Percentiles rank a stretch among this genome's conserved stretches.
phyloP scores from a whole-genome alignment of 2,888 invertebrate species.

The Conus canariensis region DNA sequence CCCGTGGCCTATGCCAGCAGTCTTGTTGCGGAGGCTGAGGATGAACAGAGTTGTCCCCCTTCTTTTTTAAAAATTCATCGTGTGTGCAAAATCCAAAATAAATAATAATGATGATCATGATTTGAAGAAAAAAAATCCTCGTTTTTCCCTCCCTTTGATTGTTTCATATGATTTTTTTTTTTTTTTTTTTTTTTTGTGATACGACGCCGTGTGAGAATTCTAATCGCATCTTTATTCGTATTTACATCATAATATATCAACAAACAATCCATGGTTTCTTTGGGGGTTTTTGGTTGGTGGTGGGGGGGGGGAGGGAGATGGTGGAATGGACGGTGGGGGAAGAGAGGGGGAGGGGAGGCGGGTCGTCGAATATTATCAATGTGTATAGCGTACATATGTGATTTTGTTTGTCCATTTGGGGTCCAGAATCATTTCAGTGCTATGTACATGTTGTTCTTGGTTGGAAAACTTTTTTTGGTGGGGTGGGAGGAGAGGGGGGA shows the following conservation, averaged over 20 bases:
- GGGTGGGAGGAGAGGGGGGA: not conserved
- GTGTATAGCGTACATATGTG: not conserved
- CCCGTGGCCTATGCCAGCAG: not conserved
- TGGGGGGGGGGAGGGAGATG: too few relatives aligned
- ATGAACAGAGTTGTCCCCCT: too few relatives aligned
- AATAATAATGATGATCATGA: too few relatives aligned
- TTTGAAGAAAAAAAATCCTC: not conserved
- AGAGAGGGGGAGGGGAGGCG: too few relatives aligned
- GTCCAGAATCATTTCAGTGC: not conserved
- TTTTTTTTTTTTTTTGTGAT: constrained; percentile 8
- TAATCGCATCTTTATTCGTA: not conserved
- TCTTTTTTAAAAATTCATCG: not conserved
- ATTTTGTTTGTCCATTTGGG: not conserved
- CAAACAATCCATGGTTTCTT: not conserved
- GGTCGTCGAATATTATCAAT: not conserved
- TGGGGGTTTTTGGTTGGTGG: not conserved
- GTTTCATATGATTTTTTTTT: constrained; percentile 24
- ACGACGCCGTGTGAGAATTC: not conserved
- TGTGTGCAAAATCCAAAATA: constrained; percentile 7
- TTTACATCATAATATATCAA: constrained; percentile 4
- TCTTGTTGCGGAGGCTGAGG: too few relatives aligned
- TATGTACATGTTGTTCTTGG: not conserved
- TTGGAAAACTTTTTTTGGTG: not conserved
- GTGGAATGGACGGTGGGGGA: too few relatives aligned
- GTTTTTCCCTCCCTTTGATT: not conserved